phyloP scores from a whole-genome alignment of 2,797 vertebrate species.

The Enoplosus armatus region DNA sequence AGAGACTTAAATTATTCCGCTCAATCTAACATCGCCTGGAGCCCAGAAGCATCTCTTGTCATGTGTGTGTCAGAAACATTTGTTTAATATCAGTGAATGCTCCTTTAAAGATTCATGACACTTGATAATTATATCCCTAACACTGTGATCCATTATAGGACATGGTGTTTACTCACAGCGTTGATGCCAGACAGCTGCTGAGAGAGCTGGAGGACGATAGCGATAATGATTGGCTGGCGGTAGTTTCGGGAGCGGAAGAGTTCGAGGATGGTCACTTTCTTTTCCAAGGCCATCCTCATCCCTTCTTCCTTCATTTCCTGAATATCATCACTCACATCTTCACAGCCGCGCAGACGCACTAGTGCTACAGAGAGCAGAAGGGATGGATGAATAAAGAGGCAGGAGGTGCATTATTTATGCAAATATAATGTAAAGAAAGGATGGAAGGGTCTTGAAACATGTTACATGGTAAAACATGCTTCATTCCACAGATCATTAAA shows the following conservation, averaged over 20 bases:
- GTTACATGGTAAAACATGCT: slow-evolving; percentile 16
- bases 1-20: slow-evolving; percentile 39
- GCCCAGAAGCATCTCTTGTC: slow-evolving; percentile 31
- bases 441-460: background rate
- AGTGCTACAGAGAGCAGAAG: slow-evolving; percentile 82
- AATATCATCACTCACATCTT: slow-evolving; percentile 89
- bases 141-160: slow-evolving; percentile 1
- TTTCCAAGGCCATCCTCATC: slow-evolving; percentile 90
- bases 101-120: slow-evolving; percentile 46
- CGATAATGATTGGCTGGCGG: slow-evolving; percentile 92
- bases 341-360: slow-evolving; percentile 86
- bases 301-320: slow-evolving; percentile 95
- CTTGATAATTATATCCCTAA: slow-evolving; percentile 25
- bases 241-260: slow-evolving; percentile 90
- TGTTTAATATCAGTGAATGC: slow-evolving; percentile 27
- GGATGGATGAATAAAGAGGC: background rate
- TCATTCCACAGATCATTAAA: slow-evolving; percentile 36
- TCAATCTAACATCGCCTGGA: slow-evolving; percentile 52
- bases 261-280: slow-evolving; percentile 90
- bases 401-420: slow-evolving; percentile 6
- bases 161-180: slow-evolving; percentile 87
- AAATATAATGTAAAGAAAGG: slow-evolving; percentile 14
- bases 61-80: slow-evolving; percentile 29
- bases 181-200: slow-evolving; percentile 98
- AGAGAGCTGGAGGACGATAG: slow-evolving; percentile 93